A percentile compares a stretch with the other conserved stretches of the same genome.
phyloP scores from a whole-genome alignment of 1,140 invertebrate genomes.

The Drosophila orena region DNA sequence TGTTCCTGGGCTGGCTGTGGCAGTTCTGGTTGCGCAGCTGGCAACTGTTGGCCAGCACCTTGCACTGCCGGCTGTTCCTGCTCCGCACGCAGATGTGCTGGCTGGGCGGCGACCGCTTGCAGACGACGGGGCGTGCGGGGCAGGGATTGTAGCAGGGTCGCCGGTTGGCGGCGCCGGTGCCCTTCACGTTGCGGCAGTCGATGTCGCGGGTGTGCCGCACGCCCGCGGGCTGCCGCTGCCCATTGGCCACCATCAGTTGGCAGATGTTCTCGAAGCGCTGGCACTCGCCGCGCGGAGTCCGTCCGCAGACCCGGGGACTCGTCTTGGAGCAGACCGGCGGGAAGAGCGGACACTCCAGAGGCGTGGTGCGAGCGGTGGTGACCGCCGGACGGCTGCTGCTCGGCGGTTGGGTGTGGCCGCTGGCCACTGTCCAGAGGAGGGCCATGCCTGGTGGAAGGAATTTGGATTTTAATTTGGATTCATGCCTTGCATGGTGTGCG shows the following conservation, averaged over 20 bases:
- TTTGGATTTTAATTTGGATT: neutral
- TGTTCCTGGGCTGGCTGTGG: slow-evolving; percentile 47
- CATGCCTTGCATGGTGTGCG: too few species aligned
- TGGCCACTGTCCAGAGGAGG: neutral
- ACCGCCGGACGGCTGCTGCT: neutral
- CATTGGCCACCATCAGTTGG: slow-evolving; percentile 38
- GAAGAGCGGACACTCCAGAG: slow-evolving; percentile 19
- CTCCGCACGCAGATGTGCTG: slow-evolving; percentile 57
- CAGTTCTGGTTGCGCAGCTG: slow-evolving; percentile 67
- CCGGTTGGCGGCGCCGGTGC: slow-evolving; percentile 16
- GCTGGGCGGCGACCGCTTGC: slow-evolving; percentile 15
- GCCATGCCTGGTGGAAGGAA: neutral
- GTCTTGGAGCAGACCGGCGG: slow-evolving; percentile 35
- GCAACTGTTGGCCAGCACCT: slow-evolving; percentile 57
- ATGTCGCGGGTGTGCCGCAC: slow-evolving; percentile 42
- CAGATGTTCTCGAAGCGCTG: slow-evolving; percentile 61
- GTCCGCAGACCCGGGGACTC: slow-evolving; percentile 58
- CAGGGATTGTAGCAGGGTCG: slow-evolving; percentile 46
- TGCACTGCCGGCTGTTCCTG: slow-evolving; percentile 42
- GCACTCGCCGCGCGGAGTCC: slow-evolving; percentile 44
- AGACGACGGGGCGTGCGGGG: slow-evolving; percentile 29
- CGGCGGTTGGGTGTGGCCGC: slow-evolving; percentile 4
- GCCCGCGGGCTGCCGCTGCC: neutral
- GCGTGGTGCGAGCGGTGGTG: neutral
- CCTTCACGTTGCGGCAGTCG: slow-evolving; percentile 48